Base-by-base conservation (phyloP, 2,113 vertebrate genomes). In the Stigmatopora nigra region DNA sequence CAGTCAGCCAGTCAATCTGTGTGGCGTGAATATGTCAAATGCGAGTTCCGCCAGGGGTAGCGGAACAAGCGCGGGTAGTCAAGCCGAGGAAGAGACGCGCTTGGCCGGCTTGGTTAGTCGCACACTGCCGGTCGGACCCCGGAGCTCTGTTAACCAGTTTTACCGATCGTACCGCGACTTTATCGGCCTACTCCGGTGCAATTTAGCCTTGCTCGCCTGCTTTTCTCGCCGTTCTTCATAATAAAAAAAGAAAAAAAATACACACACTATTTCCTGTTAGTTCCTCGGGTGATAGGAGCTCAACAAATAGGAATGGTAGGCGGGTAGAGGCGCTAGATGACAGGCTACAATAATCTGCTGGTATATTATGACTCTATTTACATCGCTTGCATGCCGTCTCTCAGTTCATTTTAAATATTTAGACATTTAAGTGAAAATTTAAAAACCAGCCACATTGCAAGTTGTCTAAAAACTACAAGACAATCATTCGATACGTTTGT, bases 21-120 rank as follows among this genome's bases (percentile, higher is more conserved):
- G 92, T 91, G 91, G 92, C 88, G 93, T 91, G 93, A 93, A 94
- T 92, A 92, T 92, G 92, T 93, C 92, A 93, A 91, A 92, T 91
- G 87, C 92, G 77, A 52, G 83, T 63, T 78, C 65, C 72, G 82
- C 62, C 81, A 82, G 78, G 79, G 60, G 56, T 73, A 56, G 84
- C 64, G 61, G 65, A 58, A 57, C 59, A 61, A 15, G 72, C 52
- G 78, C 58, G 77, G 51, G 57, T 4, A 69, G 81, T 68, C 67
- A 19, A 67, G 76, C 79, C 78, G 69, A 64, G 59, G 59, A 22
- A 25, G 41, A 61, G 78, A 66, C 71, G 65, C 63, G 35, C 77
- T 70, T 7, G 35, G 55, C 36, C 71, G 75, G 62, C 63, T 64
- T 46, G 17, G 48, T 17, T 36, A 63, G 51, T 61, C 70, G 63